Evolutionary conservation across 2,113 vertebrate genomes (phyloP).

Genomic region (Cyphomyrus plagiostoma): DNA sequence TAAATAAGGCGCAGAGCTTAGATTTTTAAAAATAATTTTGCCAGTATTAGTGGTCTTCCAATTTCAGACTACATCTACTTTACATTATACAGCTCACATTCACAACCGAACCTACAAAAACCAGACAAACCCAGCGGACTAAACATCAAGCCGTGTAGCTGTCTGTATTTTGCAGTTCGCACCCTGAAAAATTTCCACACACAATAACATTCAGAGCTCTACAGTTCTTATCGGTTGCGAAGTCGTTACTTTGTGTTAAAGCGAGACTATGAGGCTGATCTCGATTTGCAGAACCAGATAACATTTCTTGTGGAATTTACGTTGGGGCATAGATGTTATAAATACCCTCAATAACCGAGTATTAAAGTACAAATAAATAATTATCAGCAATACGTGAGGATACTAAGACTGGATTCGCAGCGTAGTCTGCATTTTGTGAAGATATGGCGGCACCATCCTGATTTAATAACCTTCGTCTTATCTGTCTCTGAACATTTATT

Average conservation of each 20-base stretch:
- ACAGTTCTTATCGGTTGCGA: neutral
- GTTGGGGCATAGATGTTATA: neutral
- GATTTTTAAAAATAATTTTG: neutral
- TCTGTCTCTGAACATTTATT: neutral
- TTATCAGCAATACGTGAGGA: neutral
- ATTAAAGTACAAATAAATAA: neutral
- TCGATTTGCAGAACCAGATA: neutral
- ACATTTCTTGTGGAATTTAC: neutral
- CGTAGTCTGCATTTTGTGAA: neutral
- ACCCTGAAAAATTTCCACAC: neutral
- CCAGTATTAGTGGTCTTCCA: neutral
- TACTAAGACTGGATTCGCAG: neutral
- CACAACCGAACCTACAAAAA: neutral
- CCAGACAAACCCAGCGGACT: neutral
- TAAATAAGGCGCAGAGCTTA: neutral
- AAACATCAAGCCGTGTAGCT: neutral
- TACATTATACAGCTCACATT: neutral
- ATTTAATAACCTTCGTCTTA: neutral
- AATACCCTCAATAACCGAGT: neutral
- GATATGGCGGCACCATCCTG: neutral
- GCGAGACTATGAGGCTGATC: neutral
- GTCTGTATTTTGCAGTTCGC: neutral
- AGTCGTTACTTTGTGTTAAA: neutral
- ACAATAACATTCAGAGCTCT: neutral
- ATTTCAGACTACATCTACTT: neutral